phyloP scores from a whole-genome alignment of 2,113 vertebrate species.

The Electrona antarctica region DNA sequence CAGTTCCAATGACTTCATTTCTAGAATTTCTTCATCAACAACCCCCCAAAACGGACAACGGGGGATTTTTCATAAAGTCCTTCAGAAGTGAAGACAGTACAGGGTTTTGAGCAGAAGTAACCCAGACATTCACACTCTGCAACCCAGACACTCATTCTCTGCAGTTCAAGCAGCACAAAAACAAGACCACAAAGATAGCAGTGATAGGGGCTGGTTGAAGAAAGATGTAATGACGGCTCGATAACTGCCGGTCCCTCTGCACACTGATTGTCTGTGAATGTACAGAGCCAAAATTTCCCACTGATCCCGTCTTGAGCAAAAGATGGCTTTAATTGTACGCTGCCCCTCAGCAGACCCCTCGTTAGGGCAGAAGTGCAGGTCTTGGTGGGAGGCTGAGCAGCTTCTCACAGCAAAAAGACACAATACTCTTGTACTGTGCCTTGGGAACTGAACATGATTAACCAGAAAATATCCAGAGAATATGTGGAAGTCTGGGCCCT shows the following conservation, averaged over 20 bases:
- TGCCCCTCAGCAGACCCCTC: slow-evolving; percentile 50
- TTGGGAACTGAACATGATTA: slow-evolving; percentile 4
- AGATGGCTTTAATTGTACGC: slow-evolving; percentile 52
- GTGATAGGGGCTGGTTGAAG: slow-evolving; percentile 22
- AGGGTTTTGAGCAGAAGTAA: slow-evolving; percentile 50
- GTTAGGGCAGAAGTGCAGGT: slow-evolving; percentile 37
- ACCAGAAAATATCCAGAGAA: neutral
- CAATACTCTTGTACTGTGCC: slow-evolving; percentile 28
- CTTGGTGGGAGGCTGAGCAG: slow-evolving; percentile 40
- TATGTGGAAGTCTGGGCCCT: too few species aligned
- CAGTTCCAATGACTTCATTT: slow-evolving; percentile 69
- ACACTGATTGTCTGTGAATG: slow-evolving; percentile 44
- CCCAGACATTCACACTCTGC: slow-evolving; percentile 27
- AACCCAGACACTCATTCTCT: slow-evolving; percentile 25
- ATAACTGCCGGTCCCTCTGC: neutral
- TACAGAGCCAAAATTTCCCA: slow-evolving; percentile 25
- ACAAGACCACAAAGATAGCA: slow-evolving; percentile 36
- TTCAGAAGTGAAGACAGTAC: slow-evolving; percentile 13
- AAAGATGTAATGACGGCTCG: slow-evolving; percentile 23
- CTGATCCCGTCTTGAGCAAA: slow-evolving; percentile 46
- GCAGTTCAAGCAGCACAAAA: slow-evolving; percentile 39
- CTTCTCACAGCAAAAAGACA: slow-evolving; percentile 12
- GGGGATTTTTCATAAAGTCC: slow-evolving; percentile 24
- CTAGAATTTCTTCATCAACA: slow-evolving; percentile 51
- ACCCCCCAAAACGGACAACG: slow-evolving; percentile 26